Conservation (phyloP, 2,113 vertebrate genomes). For the Psittacus erithacus region DNA sequence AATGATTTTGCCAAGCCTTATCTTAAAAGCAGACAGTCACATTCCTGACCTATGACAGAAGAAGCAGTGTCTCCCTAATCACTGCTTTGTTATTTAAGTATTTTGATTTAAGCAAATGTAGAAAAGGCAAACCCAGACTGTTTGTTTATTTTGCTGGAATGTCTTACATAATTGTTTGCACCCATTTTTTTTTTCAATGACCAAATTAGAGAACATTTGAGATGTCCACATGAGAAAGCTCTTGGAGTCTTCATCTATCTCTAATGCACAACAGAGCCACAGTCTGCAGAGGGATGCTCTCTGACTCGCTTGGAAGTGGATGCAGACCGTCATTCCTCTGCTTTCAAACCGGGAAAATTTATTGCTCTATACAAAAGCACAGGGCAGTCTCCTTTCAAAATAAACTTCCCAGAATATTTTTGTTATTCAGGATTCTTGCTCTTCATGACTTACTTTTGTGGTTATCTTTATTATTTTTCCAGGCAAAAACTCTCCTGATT, state of each 20-base stretch:
- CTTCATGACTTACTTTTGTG: not conserved
- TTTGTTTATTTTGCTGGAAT: not conserved
- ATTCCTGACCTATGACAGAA: slow-evolving; percentile 33
- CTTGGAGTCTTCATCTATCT: not conserved
- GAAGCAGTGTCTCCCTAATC: not conserved
- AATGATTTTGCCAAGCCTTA: not conserved
- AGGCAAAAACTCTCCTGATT: not conserved
- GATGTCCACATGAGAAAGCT: not conserved
- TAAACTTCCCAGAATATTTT: not conserved
- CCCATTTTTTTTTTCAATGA: not conserved
- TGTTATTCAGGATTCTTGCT: not conserved
- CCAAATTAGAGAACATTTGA: not conserved
- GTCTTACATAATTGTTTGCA: not conserved
- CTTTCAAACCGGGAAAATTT: not conserved
- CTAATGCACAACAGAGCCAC: not conserved
- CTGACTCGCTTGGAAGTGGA: accelerated
- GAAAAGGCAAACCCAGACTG: not conserved
- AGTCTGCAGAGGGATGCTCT: not conserved
- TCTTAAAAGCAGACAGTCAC: slow-evolving; percentile 29
- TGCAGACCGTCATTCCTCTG: not conserved
- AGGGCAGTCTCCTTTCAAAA: not conserved
- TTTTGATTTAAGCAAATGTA: not conserved
- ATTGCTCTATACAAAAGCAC: not conserved
- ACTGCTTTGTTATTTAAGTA: not conserved
- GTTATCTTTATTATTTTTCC: not conserved